Evolutionary conservation across 2,797 vertebrate species (phyloP).

Genomic region (Neostethus bicornis): DNA sequence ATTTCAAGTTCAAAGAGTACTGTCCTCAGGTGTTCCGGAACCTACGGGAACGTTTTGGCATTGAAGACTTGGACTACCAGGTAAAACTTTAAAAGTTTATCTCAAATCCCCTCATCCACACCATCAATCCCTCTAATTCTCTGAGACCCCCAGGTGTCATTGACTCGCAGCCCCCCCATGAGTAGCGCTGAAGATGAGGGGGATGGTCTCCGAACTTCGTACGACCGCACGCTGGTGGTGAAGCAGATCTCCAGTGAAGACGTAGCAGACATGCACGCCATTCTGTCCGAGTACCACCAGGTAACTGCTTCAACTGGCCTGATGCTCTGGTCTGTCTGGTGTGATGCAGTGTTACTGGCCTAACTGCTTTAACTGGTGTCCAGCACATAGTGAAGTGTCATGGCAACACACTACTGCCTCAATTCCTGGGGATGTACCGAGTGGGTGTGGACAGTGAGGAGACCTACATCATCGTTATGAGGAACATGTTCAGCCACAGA

Average conservation of each 20-base stretch:
- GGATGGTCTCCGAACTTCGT: slow-evolving; percentile 87
- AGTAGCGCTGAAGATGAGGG: slow-evolving; percentile 83
- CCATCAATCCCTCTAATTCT: neutral
- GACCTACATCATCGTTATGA: slow-evolving; percentile 93
- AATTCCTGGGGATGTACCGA: slow-evolving; percentile 95
- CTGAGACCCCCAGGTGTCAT: slow-evolving; percentile 82
- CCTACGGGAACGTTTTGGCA: slow-evolving; percentile 89
- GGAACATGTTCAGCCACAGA: slow-evolving; percentile 95
- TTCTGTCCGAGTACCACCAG: slow-evolving; percentile 96
- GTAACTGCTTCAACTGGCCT: slow-evolving; percentile 2
- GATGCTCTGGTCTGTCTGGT: too few relatives aligned
- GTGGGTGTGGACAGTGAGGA: slow-evolving; percentile 93
- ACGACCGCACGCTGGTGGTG: slow-evolving; percentile 89
- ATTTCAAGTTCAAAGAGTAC: slow-evolving; percentile 98
- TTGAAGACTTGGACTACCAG: slow-evolving; percentile 93
- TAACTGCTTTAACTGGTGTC: too few relatives aligned
- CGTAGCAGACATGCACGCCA: slow-evolving; percentile 91
- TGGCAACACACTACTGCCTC: slow-evolving; percentile 90
- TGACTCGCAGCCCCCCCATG: slow-evolving; percentile 88
- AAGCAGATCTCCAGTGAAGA: slow-evolving; percentile 96
- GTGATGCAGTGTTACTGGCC: too few relatives aligned
- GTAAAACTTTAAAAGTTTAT: slow-evolving; percentile 69
- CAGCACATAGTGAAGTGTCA: slow-evolving; percentile 96
- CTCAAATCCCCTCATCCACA: neutral
- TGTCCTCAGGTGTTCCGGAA: slow-evolving; percentile 96